A percentile compares a stretch with the other conserved stretches of the same genome.
These are phyloP conservation scores for Micronycteris hirsuta DNA, from an alignment of 2,113 vertebrate species.

Conservation along the genomic window DNA sequence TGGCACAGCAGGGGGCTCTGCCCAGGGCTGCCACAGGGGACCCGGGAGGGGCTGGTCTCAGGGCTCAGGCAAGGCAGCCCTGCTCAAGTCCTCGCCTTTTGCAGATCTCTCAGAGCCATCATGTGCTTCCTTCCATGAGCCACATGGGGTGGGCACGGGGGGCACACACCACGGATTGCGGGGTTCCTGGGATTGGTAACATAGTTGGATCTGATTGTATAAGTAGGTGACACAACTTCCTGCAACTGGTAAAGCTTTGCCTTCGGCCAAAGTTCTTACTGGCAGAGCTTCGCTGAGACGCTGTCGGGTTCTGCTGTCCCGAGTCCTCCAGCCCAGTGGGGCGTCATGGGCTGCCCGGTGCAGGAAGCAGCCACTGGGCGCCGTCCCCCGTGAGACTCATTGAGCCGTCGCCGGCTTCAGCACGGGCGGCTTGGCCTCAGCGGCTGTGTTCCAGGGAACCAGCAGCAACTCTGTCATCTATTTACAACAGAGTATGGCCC, in stretches of 20 bases:
- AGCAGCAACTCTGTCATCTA: neutral
- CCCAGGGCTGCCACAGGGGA: neutral
- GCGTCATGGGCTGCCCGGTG: neutral
- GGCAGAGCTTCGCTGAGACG: neutral
- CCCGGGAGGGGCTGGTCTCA: neutral
- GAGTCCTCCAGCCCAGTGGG: neutral
- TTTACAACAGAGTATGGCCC: no score
- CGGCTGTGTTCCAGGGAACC: neutral
- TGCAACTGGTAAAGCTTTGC: neutral
- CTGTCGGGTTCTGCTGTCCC: neutral
- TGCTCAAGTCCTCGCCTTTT: neutral
- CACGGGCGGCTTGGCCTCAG: neutral
- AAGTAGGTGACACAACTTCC: neutral
- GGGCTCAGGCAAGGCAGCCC: neutral
- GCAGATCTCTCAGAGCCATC: neutral
- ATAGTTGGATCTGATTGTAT: neutral
- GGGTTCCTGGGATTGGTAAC: neutral
- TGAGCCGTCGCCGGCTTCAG: neutral
- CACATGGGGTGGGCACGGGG: neutral
- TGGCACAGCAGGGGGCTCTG: neutral
- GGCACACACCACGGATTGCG: rapidly evolving
- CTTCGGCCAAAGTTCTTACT: neutral
- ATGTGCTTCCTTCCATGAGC: neutral
- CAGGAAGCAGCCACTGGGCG: neutral
- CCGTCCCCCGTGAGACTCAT: neutral